These are phyloP conservation scores for Saiga tatarica DNA, from an alignment of 2,113 vertebrate genomes.

Conservation along the genomic window DNA sequence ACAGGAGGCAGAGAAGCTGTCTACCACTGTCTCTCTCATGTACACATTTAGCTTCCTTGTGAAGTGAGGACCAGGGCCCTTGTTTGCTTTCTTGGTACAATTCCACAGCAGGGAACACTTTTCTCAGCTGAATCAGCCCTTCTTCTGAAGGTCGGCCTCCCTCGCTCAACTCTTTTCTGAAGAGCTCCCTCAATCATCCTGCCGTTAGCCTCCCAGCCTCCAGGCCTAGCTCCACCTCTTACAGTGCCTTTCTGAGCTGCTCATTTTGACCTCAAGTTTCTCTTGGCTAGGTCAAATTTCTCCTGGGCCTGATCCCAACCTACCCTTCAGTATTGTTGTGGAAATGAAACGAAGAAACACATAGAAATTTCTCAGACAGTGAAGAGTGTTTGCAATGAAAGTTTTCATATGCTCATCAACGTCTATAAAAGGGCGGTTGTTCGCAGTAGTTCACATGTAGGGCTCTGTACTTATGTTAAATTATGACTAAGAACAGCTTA, in stretches of 20 bases:
- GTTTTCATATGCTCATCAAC: background rate
- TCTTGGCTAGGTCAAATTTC: background rate
- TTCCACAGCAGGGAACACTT: background rate
- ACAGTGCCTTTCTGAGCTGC: background rate
- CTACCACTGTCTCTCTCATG: fast-evolving
- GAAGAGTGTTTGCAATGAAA: background rate
- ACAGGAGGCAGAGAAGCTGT: background rate
- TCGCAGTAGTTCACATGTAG: background rate
- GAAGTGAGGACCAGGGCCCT: too few relatives aligned
- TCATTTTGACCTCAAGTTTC: background rate
- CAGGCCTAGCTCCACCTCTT: background rate
- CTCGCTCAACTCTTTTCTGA: too few relatives aligned
- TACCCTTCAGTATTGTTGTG: background rate
- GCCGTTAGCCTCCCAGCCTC: fast-evolving
- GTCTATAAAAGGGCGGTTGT: background rate
- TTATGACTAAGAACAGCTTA: background rate
- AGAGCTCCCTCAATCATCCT: background rate
- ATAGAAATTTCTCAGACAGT: background rate
- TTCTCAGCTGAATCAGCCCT: background rate
- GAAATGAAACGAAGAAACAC: background rate
- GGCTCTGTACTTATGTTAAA: background rate
- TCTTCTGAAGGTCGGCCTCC: background rate
- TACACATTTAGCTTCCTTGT: background rate
- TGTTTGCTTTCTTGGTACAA: background rate
- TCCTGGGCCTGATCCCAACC: background rate